Base-by-base conservation (phyloP, 2,888 invertebrate species). In the Aphodius granarius region DNA sequence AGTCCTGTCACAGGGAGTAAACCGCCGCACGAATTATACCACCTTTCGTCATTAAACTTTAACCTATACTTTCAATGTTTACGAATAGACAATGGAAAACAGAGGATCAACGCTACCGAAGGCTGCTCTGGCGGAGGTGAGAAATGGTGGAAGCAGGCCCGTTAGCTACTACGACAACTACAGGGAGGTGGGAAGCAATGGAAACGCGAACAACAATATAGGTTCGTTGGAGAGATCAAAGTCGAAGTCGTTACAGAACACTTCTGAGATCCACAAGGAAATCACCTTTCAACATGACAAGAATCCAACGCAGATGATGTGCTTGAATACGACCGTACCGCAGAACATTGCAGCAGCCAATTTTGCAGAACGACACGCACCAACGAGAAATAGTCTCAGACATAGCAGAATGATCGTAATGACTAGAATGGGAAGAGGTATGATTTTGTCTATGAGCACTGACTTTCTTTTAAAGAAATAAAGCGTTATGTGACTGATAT, bases 331-430 rank as follows among this genome's bases (percentile, higher is more conserved):
- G 62, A 93, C 93, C 5, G 93, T 93, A 77, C 93, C 93, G 73
- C 92, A 92, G 84, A 92, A 92, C 85, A 89, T 92, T 80, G 90
- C 91, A 73, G 89, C 89, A 20, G 88, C 88, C 79, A 90, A 90
- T 85, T 90, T 92, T 79, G 91, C 91, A 64, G 91, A 91, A 72
- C 88, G 92, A 78, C 93, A 93, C 84, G 90, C 91, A 17, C 93
- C 93, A 71, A 93, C 92, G 20, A 88, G 92, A 82, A 92, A 91
- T 84, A 92, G 92, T 82, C 87, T 93, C 78, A 87, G 93, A 79
- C 93, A 93, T 83, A 92, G 92, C 84, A 88, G 93, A 79, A 92
- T 93, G 92, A 90, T 93, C 79, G 92, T 92, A 19, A 88, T 92
- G 84, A 90, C 90, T 83, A 89, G 90, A 82, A 89, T 87, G 79